Evolutionary conservation across 2,797 vertebrate species (phyloP), one percentile per base, ranked within the genome.

Genomic region (Arvicola amphibius): DNA sequence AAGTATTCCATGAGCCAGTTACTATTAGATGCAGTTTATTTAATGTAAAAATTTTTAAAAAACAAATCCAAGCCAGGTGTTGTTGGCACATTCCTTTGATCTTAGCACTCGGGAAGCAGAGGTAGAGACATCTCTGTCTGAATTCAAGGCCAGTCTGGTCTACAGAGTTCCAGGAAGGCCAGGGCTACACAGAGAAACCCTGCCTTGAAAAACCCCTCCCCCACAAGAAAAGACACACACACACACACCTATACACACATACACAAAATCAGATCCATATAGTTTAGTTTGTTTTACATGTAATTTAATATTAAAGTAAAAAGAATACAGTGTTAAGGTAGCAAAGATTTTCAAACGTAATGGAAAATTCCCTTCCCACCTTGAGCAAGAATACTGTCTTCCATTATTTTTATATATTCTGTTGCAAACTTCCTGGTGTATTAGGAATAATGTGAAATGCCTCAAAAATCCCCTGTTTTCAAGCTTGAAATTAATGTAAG

Each of bases 401-500:
- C 17, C 27, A n/a, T 56, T 73, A 95, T 95, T 91, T 95, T 84
- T 51, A 85, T 46, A 5, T 19, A 90, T 46, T 56, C 8, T 46
- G 11, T 85, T 80, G 19, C 71, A 94, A 90, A 80, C 17, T 73
- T 3, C 48, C 37, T 83, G 65, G 37, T 34, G 1, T 34, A 65
- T 95, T 53, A 78, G 51, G 81, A 34, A 80, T 63, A 63, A 37
- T 78, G 14, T 93, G 80, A 56, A 34, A 65, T 21, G 27, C 25
- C 29, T 93, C 69, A 86, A 53, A 53, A 85, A 69, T 13, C 46
- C 5, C 2, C 37, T 88, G 46, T 51, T 59, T 90, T 95, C 48
- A 73, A 67, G 40, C 56, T 69, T 91, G 34, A 94, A 96, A 84
- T 11, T 90, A 91, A 84, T n/a, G 79, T 56, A 87, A 56, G 29